These are phyloP conservation scores for Halcyon malimbica DNA, from an alignment of 2,113 vertebrate genomes.

Conservation along the genomic window DNA sequence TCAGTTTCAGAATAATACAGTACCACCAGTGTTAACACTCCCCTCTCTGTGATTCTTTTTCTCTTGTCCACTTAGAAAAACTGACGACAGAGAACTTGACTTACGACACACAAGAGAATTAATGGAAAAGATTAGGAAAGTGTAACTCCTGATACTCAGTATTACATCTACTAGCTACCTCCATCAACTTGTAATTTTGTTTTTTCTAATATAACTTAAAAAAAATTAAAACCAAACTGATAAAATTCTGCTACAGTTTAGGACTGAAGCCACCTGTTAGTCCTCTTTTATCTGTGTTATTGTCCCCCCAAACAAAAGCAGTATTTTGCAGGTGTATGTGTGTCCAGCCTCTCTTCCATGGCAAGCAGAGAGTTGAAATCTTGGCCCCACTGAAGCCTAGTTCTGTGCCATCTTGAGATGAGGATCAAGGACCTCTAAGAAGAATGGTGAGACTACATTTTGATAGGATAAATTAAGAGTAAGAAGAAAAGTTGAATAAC, in stretches of 20 bases:
- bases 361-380: background rate
- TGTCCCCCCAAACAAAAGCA: background rate
- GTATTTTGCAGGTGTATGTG: background rate
- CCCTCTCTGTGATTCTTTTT: background rate
- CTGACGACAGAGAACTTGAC: background rate
- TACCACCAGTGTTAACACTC: background rate
- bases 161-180: background rate
- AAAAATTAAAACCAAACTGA: background rate
- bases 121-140: background rate
- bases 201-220: background rate
- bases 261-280: background rate
- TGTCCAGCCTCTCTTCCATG: background rate
- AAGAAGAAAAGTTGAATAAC: background rate
- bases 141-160: background rate
- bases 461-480: background rate
- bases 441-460: background rate
- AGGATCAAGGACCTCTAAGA: background rate
- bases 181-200: background rate
- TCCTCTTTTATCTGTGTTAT: background rate
- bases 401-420: background rate
- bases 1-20: background rate
- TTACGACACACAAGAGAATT: background rate
- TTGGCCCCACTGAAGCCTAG: background rate
- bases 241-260: background rate
- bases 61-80: background rate